phyloP scores from a whole-genome alignment of 2,888 invertebrate species.

The Sarcophaga rosellei region DNA sequence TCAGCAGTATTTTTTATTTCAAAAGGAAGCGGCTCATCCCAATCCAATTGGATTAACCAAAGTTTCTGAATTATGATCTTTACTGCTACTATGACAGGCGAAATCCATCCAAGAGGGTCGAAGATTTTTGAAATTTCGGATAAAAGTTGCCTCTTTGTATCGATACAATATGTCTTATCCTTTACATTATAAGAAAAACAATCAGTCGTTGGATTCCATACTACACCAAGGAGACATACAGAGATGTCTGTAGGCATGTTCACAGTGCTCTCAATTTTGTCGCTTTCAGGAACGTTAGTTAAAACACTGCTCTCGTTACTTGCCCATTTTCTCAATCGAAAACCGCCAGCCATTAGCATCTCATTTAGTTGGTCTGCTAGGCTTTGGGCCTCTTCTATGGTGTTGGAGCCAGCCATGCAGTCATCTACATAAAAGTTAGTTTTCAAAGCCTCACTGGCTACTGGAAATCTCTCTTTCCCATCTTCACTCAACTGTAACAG shows the following conservation, averaged over 20 bases:
- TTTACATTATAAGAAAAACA: constrained; percentile 31
- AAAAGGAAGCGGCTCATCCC: constrained; percentile 31
- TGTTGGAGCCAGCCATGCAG: constrained; percentile 18
- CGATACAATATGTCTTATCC: background rate
- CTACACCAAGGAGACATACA: constrained; percentile 16
- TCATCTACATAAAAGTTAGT: constrained; percentile 15
- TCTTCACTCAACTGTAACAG: constrained; percentile 21
- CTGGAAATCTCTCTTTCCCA: background rate
- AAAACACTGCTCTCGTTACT: background rate
- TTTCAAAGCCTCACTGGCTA: background rate
- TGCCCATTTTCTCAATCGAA: constrained; percentile 17
- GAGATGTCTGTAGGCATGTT: constrained; percentile 14
- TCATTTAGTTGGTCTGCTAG: constrained; percentile 24
- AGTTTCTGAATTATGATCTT: constrained; percentile 43
- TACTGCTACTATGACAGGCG: constrained; percentile 24
- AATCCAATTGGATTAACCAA: constrained; percentile 6
- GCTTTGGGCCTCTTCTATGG: background rate
- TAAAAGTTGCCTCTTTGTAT: constrained; percentile 33
- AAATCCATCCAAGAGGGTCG: constrained; percentile 37
- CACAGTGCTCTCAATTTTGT: constrained; percentile 24
- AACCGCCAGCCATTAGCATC: constrained; percentile 16
- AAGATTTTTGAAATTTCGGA: constrained; percentile 54
- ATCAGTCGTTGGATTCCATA: constrained; percentile 6
- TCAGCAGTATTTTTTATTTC: background rate
- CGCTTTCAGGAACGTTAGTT: background rate